A percentile compares a stretch with the other conserved stretches of the same genome.
phyloP scores from a whole-genome alignment of 2,888 invertebrate genomes.

The Capitulum mitella region DNA sequence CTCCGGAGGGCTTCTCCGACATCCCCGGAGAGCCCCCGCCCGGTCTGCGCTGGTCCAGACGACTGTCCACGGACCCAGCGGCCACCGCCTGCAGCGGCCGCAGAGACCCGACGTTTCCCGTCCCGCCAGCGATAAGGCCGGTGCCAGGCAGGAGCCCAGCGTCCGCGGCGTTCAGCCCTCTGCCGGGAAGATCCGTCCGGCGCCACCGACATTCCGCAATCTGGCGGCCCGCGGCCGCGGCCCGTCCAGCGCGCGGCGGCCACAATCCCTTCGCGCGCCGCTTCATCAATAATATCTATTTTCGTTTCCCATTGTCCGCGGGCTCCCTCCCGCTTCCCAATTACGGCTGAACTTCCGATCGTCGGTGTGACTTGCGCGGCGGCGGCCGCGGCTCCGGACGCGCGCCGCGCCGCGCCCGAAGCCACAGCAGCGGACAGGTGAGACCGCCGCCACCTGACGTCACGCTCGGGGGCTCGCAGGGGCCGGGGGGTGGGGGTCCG shows the following conservation, averaged over 20 bases:
- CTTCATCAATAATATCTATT: conserved; percentile 22
- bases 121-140: too few species aligned
- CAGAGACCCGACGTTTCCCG: too few species aligned
- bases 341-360: conserved; percentile 8
- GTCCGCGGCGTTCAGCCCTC: too few species aligned
- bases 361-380: neutral
- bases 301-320: neutral
- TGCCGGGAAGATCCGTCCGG: too few species aligned
- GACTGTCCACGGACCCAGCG: too few species aligned
- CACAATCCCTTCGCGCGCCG: conserved; percentile 1
- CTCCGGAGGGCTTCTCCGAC: too few species aligned
- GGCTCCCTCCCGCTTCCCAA: neutral
- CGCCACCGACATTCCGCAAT: too few species aligned
- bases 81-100: too few species aligned
- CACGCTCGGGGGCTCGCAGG: conserved; percentile 4
- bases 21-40: too few species aligned
- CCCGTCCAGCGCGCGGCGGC: neutral
- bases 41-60: too few species aligned
- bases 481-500: neutral
- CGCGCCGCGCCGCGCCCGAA: neutral
- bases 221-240: neutral
- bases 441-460: conserved; percentile 1
- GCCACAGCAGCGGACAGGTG: conserved; percentile 6
- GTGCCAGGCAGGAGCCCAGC: too few species aligned
- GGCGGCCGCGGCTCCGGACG: neutral